Conservation (phyloP, 1,140 invertebrate species). For the Microplitis demolitor region DNA sequence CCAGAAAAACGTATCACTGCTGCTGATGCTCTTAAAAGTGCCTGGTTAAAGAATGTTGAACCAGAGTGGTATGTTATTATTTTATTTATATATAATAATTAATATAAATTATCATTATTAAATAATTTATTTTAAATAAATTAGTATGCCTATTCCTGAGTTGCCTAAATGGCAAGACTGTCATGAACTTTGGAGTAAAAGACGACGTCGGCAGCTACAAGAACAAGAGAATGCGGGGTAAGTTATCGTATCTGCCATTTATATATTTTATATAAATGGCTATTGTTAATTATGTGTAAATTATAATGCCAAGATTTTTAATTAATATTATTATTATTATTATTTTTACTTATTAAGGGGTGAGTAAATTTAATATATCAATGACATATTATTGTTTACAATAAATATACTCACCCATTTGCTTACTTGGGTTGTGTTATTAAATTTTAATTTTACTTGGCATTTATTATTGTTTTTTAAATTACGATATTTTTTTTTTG, state of each 20-base stretch:
- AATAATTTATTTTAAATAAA: constrained; percentile 11
- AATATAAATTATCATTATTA: constrained; percentile 12
- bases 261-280: not conserved
- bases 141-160: constrained; percentile 80
- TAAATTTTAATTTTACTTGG: no score
- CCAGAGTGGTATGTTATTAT: constrained; percentile 80
- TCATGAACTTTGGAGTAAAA: constrained; percentile 99
- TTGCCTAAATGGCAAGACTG: constrained; percentile 97
- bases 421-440: no score
- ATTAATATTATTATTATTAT: no score
- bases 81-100: not conserved
- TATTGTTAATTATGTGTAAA: not conserved
- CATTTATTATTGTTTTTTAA: no score
- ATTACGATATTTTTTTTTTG: no score
- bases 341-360: no score
- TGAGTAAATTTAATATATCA: no score
- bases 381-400: no score
- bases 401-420: no score
- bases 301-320: no score
- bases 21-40: constrained; percentile 89
- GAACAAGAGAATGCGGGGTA: constrained; percentile 63
- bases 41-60: constrained; percentile 93
- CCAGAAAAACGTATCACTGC: constrained; percentile 92
- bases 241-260: constrained; percentile 4
- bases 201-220: constrained; percentile 77